Evolutionary conservation across 2,888 invertebrate species (phyloP).

Genomic region (Diarsia mendica): DNA sequence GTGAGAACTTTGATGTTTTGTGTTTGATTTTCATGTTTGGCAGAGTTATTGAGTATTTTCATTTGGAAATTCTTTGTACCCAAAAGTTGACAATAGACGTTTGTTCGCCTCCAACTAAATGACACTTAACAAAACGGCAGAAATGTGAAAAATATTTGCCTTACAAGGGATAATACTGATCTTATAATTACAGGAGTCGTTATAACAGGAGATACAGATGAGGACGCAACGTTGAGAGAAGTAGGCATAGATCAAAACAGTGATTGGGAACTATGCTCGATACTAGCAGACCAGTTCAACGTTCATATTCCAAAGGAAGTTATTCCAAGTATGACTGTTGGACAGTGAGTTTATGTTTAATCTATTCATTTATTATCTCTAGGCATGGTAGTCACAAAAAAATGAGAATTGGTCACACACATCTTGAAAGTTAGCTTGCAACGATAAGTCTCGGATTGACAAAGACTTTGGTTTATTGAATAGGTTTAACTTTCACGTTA

Average conservation of each 20-base stretch:
- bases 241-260: conserved; percentile 3
- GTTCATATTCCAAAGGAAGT: conserved; percentile 8
- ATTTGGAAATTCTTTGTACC: neutral
- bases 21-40: neutral
- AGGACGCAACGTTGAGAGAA: neutral
- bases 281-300: conserved; percentile 5
- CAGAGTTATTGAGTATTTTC: neutral
- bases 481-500: too few relatives aligned
- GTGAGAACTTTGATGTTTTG: neutral
- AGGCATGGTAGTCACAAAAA: too few relatives aligned
- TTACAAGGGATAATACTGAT: neutral
- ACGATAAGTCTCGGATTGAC: too few relatives aligned
- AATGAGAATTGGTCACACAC: too few relatives aligned
- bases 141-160: neutral
- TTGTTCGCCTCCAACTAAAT: too few relatives aligned
- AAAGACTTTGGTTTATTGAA: too few relatives aligned
- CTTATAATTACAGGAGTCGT: conserved; percentile 1
- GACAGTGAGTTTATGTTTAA: conserved; percentile 7
- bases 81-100: too few relatives aligned
- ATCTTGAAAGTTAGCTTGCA: too few relatives aligned
- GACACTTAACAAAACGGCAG: neutral
- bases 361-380: neutral
- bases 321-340: conserved; percentile 11
- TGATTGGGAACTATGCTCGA: conserved; percentile 8
- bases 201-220: conserved; percentile 2